phyloP scores from a whole-genome alignment of 2,113 vertebrate species.

The Cyanoramphus novaezelandiae region DNA sequence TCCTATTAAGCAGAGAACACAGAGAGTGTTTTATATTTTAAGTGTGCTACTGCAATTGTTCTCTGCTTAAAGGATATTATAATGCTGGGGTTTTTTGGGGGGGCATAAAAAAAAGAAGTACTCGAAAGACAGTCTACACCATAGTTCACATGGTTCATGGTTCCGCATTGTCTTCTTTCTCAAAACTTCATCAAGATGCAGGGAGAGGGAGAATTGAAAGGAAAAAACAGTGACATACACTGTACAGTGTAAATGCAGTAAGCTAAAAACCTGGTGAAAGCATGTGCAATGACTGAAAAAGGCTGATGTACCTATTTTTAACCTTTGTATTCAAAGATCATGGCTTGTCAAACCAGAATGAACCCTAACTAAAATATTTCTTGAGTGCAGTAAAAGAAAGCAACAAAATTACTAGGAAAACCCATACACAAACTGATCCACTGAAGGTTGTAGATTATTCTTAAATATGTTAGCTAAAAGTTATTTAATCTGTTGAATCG shows the following conservation, averaged over 20 bases:
- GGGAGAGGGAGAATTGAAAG: not conserved
- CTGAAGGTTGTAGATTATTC: not conserved
- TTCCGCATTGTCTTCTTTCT: not conserved
- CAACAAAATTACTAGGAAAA: not conserved
- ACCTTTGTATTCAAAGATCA: not conserved
- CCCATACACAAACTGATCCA: not conserved
- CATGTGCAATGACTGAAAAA: not conserved
- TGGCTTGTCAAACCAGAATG: not conserved
- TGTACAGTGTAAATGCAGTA: not conserved
- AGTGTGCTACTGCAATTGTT: not conserved
- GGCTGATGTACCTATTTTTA: not conserved
- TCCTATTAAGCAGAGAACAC: conserved; percentile 71
- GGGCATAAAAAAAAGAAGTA: not conserved
- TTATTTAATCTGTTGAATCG: not conserved
- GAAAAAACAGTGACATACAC: not conserved
- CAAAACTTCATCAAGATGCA: not conserved
- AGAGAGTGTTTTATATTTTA: not conserved
- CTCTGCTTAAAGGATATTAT: not conserved
- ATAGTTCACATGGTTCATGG: not conserved
- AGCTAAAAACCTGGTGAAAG: not conserved
- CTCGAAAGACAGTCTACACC: not conserved
- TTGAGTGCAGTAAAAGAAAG: not conserved
- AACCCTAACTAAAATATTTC: not conserved
- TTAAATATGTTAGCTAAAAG: not conserved
- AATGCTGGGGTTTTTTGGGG: not conserved